phyloP scores from a whole-genome alignment of 1,140 invertebrate species.

The Cydia amplana region DNA sequence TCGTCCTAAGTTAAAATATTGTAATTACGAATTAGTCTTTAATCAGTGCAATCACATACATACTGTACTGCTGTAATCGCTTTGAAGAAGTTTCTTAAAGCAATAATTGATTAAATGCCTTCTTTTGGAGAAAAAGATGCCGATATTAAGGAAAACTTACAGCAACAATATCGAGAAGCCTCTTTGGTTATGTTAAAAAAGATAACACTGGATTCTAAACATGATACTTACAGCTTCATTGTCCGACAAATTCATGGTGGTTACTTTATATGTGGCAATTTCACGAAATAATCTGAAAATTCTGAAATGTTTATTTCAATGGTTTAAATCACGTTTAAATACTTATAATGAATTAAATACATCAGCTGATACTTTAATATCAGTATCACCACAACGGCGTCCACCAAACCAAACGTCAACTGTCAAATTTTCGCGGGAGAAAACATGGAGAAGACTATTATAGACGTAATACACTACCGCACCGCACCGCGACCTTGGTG shows the following conservation, averaged over 20 bases:
- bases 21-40: not conserved
- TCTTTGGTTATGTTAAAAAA: constrained; percentile 1
- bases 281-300: not conserved
- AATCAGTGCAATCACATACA: not conserved
- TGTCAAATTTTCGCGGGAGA: constrained; percentile 69
- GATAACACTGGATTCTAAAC: not conserved
- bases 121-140: too few species aligned
- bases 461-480: too few species aligned
- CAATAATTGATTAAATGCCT: too few species aligned
- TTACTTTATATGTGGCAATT: constrained; percentile 30
- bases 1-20: constrained; percentile 80
- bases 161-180: not conserved
- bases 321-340: constrained; percentile 15
- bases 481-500: too few species aligned
- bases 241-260: constrained; percentile 70
- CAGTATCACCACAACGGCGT: not conserved
- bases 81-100: not conserved
- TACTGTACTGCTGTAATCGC: not conserved
- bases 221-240: constrained; percentile 72
- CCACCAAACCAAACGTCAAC: constrained; percentile 61
- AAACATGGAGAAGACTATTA: too few species aligned
- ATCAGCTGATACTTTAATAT: constrained; percentile 48
- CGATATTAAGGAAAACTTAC: too few species aligned
- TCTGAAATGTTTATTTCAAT: constrained; percentile 36
- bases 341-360: constrained; percentile 27